Conservation (phyloP, 2,888 invertebrate genomes). For the Andrena dorsata region DNA sequence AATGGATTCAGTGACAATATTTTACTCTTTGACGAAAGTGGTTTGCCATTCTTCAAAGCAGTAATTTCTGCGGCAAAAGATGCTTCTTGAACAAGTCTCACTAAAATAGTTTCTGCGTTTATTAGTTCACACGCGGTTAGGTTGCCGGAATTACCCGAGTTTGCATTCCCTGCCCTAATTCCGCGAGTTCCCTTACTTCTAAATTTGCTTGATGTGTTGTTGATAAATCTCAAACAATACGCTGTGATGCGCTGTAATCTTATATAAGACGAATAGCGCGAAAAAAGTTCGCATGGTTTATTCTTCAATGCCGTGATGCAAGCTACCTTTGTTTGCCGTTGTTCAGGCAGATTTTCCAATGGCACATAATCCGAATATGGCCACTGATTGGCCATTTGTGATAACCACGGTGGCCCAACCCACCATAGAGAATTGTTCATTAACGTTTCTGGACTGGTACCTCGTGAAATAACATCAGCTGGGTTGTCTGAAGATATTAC, state of each 20-base stretch:
- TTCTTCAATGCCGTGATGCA: too few relatives aligned
- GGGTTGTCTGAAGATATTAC: conserved; percentile 41
- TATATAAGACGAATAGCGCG: not conserved
- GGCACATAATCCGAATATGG: not conserved
- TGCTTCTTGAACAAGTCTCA: not conserved
- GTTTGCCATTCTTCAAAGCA: not conserved
- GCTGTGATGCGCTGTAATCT: not conserved
- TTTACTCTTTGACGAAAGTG: not conserved
- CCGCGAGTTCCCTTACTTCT: not conserved
- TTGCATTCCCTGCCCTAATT: not conserved
- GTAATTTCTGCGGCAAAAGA: not conserved
- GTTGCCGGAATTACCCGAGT: not conserved
- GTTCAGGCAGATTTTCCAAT: not conserved
- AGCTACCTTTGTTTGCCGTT: not conserved
- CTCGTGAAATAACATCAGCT: conserved; percentile 5
- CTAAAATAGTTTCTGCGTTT: not conserved
- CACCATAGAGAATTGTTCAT: conserved; percentile 32
- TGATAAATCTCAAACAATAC: not conserved
- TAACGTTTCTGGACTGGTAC: conserved; percentile 19
- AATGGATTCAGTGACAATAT: conserved; percentile 36
- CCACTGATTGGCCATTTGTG: not conserved
- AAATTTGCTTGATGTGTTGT: not conserved
- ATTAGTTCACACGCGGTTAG: not conserved
- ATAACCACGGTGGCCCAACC: conserved; percentile 45
- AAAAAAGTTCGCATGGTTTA: too few relatives aligned